Base-by-base conservation (phyloP, 2,888 invertebrate genomes). In the Allygus modestus region DNA sequence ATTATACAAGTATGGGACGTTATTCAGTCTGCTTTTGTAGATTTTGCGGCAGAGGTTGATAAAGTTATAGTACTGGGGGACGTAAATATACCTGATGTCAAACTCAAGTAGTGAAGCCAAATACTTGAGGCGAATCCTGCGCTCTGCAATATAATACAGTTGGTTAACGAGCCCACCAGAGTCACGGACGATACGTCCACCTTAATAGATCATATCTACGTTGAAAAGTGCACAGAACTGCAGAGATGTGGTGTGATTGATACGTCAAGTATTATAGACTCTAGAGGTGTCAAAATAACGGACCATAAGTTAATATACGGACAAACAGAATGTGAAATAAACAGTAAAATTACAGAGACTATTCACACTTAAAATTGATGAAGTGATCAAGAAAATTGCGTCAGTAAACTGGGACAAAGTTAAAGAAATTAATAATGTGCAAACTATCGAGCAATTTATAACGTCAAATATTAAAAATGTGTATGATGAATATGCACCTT, bases 141-240 rank as follows among this genome's bases (percentile, higher is more conserved):
- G 20, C 11, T 28, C 26, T 17, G n/a, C 41, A 23, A 41, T 12
- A 33, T 15, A 20, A 20, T 41, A 20, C 73, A 73, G 20, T 7
- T 73, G 23, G 17, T 73, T 12, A 73, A 73, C 4, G 73, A 73
- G 73, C 73, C 73, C 17, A 73, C 73, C 20, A 73, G 73, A 41
- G 73, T 73, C 5, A 65, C 65, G 1, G 31, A 28, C 20, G 54
- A 54, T 23, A 69, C 69, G 7, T 17, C 69, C 0, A 69, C 69
- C 1, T 23, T 69, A 9, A 69, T 69, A 15, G 69, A 69, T n/a
- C 69, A 69, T n/a, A 69, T 69, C 2, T 33, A 33, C 31, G 69
- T 69, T 31, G 69, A 69, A 15, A 28, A 31, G 33, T 31, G 1
- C 31, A 69, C 17, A 1, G 37, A 69, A 37, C n/a, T 69, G n/a